Conservation (phyloP, 2,888 invertebrate genomes). For the Apamea sordens region DNA sequence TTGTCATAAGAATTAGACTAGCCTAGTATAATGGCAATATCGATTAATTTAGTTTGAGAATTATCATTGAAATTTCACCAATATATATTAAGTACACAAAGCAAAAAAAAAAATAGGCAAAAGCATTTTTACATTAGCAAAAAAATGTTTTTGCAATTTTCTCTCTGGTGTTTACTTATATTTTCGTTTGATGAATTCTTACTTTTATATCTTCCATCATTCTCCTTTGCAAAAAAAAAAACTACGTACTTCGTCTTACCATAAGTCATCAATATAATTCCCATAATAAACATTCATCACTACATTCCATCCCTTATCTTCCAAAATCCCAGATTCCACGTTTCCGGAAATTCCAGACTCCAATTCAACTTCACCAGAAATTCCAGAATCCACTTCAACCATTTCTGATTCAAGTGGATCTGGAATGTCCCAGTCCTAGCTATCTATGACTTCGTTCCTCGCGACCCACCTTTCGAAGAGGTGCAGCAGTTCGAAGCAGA, state of each 20-base stretch:
- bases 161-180: not conserved
- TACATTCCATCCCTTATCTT: constrained; percentile 28
- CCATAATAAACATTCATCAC: constrained; percentile 53
- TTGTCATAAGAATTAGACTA: not conserved
- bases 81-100: not conserved
- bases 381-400: constrained; percentile 35
- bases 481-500: constrained; percentile 95
- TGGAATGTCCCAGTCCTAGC: constrained; percentile 46
- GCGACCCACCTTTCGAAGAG: constrained; percentile 91
- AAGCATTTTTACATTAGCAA: not conserved
- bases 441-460: constrained; percentile 27
- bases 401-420: constrained; percentile 17
- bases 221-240: not conserved
- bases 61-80: not conserved
- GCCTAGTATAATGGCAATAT: not conserved
- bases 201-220: not conserved
- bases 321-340: constrained; percentile 3
- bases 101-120: not conserved
- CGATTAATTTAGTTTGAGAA: constrained; percentile 16
- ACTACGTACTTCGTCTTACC: not conserved
- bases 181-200: not conserved
- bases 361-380: not conserved
- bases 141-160: not conserved
- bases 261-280: constrained; percentile 45
- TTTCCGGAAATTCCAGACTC: constrained; percentile 6